Conservation (phyloP, 2,797 vertebrate species). For the Sardinella longiceps region DNA sequence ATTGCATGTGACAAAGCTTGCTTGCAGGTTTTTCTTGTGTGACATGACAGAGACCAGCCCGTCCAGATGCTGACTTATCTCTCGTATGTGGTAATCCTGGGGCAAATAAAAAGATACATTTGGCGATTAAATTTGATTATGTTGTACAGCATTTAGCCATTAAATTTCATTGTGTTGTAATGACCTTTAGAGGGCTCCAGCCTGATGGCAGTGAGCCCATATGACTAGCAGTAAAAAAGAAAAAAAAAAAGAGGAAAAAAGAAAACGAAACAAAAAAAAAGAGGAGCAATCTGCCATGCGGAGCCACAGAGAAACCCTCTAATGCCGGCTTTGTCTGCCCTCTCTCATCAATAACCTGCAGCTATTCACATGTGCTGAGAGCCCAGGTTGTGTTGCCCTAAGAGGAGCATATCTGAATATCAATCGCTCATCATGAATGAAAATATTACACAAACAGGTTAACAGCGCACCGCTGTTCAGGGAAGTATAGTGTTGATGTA, state of each 20-base stretch:
- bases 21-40: background rate
- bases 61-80: background rate
- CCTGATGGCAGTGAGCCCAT: background rate
- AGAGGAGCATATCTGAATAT: conserved; percentile 6
- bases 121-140: conserved; percentile 7
- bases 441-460: conserved; percentile 36
- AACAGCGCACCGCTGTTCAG: background rate
- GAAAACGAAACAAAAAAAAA: background rate
- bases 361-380: background rate
- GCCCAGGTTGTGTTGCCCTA: background rate
- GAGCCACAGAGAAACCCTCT: background rate
- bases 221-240: background rate
- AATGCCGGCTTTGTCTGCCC: background rate
- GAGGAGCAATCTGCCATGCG: background rate
- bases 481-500: conserved; percentile 54
- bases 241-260: background rate
- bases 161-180: conserved; percentile 18
- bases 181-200: conserved; percentile 4
- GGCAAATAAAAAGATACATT: conserved; percentile 12
- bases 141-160: background rate
- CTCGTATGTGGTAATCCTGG: background rate
- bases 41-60: background rate
- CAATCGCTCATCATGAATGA: conserved; percentile 26
- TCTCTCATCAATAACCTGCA: background rate
- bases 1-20: background rate